Base-by-base conservation (phyloP, 2,797 vertebrate genomes). In the Craterocephalus amniculus region DNA sequence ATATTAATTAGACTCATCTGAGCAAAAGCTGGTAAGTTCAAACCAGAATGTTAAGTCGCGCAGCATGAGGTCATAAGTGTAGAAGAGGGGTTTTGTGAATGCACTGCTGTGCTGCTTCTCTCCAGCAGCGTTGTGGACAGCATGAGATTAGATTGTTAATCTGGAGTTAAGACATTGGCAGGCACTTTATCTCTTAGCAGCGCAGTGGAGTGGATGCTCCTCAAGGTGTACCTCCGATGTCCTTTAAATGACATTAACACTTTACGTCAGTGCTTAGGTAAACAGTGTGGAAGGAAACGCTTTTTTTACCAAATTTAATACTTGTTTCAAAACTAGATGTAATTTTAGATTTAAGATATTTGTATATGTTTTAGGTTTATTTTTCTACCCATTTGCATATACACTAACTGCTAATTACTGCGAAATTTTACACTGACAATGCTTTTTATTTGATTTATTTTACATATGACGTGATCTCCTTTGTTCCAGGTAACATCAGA, bases 401-500 rank as follows among this genome's bases (percentile, higher is more conserved):
- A n/a, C n/a, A n/a, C n/a, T n/a, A n/a, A n/a, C n/a, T n/a, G n/a
- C 7, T n/a, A 49, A 22, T 6, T 49, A n/a, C n/a, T n/a, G n/a
- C n/a, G n/a, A n/a, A n/a, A 67, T 69, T 20, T n/a, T 52, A 58
- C n/a, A 38, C 1, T 72, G 54, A 1, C 12, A 2, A 0, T 43
- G 16, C 40, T 20, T 43, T 43, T 45, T 45, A 45, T 45, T 22
- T 11, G 29, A 55, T 58, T 20, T 56, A 35, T 72, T 58, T 49
- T 51, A 48, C 16, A 12, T 11, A 16, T 29, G 20, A 60, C 51
- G 20, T 63, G 24, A 14, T 12, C 1, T 0, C 1, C 58, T 62
- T 75, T 80, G 2, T 84, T 92, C 79, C 91, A 96, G 90, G 92
- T 96, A 43, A 94, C 95, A 27, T 95, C 96, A 22, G 96, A 97